Conservation (phyloP, 2,113 vertebrate genomes). For the Collichthys lucidus region DNA sequence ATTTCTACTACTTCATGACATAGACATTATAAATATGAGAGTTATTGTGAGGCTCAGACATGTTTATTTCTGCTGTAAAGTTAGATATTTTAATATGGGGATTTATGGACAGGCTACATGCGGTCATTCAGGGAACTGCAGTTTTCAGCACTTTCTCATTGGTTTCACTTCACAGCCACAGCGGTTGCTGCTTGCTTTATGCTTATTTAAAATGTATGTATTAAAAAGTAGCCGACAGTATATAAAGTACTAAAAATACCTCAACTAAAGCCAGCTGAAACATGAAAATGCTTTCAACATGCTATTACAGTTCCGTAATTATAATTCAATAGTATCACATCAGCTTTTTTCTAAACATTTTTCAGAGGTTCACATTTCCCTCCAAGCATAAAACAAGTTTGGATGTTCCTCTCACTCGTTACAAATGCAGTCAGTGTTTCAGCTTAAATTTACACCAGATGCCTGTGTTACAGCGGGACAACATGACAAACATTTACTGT, state of each 20-base stretch:
- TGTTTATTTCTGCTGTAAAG: too few species aligned
- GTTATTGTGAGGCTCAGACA: too few species aligned
- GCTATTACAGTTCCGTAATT: neutral
- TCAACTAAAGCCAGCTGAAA: neutral
- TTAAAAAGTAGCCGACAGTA: too few species aligned
- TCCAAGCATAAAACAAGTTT: neutral
- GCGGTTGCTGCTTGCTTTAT: neutral
- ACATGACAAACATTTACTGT: constrained; percentile 25
- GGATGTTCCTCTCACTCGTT: constrained; percentile 67
- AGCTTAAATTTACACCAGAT: constrained; percentile 72
- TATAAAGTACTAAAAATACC: neutral
- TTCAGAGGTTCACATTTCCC: neutral
- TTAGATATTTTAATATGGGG: too few species aligned
- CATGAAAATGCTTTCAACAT: neutral
- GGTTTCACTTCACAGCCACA: too few species aligned
- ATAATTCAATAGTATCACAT: neutral
- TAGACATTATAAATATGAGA: too few species aligned
- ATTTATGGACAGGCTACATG: too few species aligned
- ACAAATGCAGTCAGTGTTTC: constrained; percentile 77
- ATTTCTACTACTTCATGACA: neutral
- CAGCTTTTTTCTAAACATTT: neutral
- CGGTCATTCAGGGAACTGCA: too few species aligned
- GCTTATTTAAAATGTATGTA: neutral
- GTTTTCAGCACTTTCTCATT: too few species aligned
- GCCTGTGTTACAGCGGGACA: constrained; percentile 26